These are phyloP conservation scores for Pandemis heparana DNA, from an alignment of 2,888 invertebrate genomes.

Conservation along the genomic window DNA sequence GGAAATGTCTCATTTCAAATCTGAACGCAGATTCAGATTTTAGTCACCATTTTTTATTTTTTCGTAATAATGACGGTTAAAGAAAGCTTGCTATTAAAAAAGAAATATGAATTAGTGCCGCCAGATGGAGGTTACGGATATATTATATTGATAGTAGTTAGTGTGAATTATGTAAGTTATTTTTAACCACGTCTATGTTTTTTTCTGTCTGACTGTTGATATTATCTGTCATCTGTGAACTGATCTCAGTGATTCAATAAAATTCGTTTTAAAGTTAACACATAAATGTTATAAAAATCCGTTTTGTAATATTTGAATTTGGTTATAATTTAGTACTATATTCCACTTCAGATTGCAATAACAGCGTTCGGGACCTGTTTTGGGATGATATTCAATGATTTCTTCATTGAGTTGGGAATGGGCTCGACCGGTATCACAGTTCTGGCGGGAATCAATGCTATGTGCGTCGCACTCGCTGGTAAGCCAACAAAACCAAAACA, in stretches of 20 bases:
- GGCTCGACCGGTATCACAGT: slow-evolving; percentile 58
- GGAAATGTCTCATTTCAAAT: neutral
- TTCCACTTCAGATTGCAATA: slow-evolving; percentile 16
- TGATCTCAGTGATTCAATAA: no score
- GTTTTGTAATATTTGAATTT: no score
- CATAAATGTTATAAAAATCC: no score
- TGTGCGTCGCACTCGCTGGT: slow-evolving; percentile 63
- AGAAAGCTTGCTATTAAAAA: neutral
- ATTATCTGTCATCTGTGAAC: no score
- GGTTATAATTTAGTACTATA: neutral
- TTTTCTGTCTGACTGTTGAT: no score
- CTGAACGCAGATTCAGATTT: neutral
- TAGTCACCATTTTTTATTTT: neutral
- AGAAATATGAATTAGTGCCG: slow-evolving; percentile 58
- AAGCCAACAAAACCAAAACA: slow-evolving; percentile 33
- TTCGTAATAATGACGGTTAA: neutral
- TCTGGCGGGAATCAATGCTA: slow-evolving; percentile 55
- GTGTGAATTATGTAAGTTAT: slow-evolving; percentile 86
- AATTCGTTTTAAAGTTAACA: no score
- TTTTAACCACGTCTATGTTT: no score
- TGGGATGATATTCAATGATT: slow-evolving; percentile 68
- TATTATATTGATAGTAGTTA: slow-evolving; percentile 85
- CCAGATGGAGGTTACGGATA: slow-evolving; percentile 91
- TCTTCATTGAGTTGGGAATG: slow-evolving; percentile 61
- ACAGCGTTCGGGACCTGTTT: slow-evolving; percentile 58